phyloP scores from a whole-genome alignment of 2,888 invertebrate species.

The Eurytoma californica region DNA sequence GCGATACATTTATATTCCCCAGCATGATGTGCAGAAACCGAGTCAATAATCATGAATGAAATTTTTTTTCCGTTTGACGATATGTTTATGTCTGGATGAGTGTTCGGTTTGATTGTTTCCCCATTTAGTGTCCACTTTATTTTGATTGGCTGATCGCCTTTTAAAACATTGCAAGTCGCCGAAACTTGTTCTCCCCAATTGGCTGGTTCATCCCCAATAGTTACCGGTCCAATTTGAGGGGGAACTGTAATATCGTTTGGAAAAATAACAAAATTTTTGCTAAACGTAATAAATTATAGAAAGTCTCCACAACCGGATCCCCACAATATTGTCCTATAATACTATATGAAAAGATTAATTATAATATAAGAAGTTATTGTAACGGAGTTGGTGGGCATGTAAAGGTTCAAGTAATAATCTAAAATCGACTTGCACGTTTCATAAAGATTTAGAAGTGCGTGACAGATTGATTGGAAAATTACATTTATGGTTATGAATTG shows the following conservation, averaged over 20 bases:
- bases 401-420: too few relatives aligned
- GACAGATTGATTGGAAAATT: too few relatives aligned
- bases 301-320: neutral
- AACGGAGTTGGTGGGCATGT: too few relatives aligned
- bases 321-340: too few relatives aligned
- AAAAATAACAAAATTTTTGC: neutral
- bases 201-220: conserved; percentile 77
- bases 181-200: conserved; percentile 86
- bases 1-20: conserved; percentile 80
- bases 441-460: too few relatives aligned
- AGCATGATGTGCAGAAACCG: conserved; percentile 77
- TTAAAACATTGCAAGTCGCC: conserved; percentile 82
- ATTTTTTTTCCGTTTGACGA: conserved; percentile 78
- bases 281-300: neutral
- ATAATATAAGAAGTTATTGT: too few relatives aligned
- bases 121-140: conserved; percentile 82
- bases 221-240: conserved; percentile 78
- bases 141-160: conserved; percentile 83
- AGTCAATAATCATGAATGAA: conserved; percentile 78
- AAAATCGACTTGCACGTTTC: too few relatives aligned
- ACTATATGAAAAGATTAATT: too few relatives aligned
- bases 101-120: conserved; percentile 69
- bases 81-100: conserved; percentile 76
- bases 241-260: conserved; percentile 71
- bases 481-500: too few relatives aligned